Evolutionary conservation across 1,140 invertebrate genomes (phyloP), one percentile per base, ranked within the genome.

Genomic region (Drosophila miranda): DNA sequence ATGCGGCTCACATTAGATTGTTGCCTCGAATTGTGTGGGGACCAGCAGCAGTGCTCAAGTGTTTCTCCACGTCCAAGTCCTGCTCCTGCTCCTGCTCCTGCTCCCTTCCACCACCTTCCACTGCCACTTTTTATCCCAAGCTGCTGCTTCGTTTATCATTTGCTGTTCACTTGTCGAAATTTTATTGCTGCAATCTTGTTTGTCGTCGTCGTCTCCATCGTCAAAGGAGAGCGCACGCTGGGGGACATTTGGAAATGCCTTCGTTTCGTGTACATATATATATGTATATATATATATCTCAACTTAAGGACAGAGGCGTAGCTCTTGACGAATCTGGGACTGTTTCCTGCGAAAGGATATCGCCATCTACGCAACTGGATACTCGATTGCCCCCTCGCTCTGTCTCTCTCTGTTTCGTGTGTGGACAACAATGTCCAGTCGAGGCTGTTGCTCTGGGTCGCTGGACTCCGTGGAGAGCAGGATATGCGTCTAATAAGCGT

Each of bases 171-270:
- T 86, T 86, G 82, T 86, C 81, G 81, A 86, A 87, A 87, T 86
- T 86, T 86, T 86, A 86, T 86, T 86, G 82, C 82, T 87, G 82
- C 82, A 86, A 86, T 86, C 82, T 87, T 86, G 82, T 86, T 81
- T 87, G 82, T 84, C 78, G 77, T 79, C 78, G 77, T 73, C 78
- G 61, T 48, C 61, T 56, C 55, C 34, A 53, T 75, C 57, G 72
- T 75, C 73, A 76, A 76, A 76, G 73, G 59, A 75, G 70, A 58
- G 70, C 60, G 53, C 51, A 52, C 78, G 68, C 81, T 63, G 60
- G 60, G 81, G 78, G 69, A 83, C 71, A 78, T 73, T 83, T 75
- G 48, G 34, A 61, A 72, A 63, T 76, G 75, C 70, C 64, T 58
- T 53, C 30, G 26, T 28, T n/a, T 11, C 54, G 64, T 55, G 41